Percentiles rank a stretch among this genome's conserved stretches.
phyloP scores from a whole-genome alignment of 2,797 vertebrate genomes.

The Leptodactylus fallax region DNA sequence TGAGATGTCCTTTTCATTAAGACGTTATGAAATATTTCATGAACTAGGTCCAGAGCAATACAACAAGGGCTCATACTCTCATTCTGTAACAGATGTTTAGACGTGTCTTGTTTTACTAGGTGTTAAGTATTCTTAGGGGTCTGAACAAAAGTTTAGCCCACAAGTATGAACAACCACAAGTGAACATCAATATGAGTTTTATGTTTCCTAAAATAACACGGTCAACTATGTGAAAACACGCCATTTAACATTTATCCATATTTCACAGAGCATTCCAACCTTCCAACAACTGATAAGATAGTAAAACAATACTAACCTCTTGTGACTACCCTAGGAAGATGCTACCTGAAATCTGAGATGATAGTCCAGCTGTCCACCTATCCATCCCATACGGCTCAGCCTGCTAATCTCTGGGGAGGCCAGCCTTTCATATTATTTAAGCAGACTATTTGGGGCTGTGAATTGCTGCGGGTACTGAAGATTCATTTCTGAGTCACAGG shows the following conservation, averaged over 20 bases:
- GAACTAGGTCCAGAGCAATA: neutral
- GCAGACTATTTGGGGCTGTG: conserved; percentile 8
- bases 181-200: conserved; percentile 34
- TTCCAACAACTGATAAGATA: conserved; percentile 46
- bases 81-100: conserved; percentile 30
- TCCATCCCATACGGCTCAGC: conserved; percentile 3
- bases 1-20: conserved; percentile 1
- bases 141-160: conserved; percentile 47
- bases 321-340: conserved; percentile 39
- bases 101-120: conserved; percentile 48
- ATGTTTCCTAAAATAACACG: conserved; percentile 47
- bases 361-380: conserved; percentile 55
- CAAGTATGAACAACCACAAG: conserved; percentile 16
- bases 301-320: conserved; percentile 47
- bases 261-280: conserved; percentile 43
- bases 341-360: conserved; percentile 59
- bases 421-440: conserved; percentile 39
- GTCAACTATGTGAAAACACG: conserved; percentile 28
- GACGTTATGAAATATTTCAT: conserved; percentile 18
- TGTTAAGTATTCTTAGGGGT: conserved; percentile 50
- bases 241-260: conserved; percentile 41
- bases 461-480: neutral
- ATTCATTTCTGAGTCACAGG: neutral
- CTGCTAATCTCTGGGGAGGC: conserved; percentile 26
- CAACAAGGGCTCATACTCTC: neutral